These are phyloP conservation scores for Novumbra hubbsi DNA, from an alignment of 2,797 vertebrate species.

Conservation along the genomic window DNA sequence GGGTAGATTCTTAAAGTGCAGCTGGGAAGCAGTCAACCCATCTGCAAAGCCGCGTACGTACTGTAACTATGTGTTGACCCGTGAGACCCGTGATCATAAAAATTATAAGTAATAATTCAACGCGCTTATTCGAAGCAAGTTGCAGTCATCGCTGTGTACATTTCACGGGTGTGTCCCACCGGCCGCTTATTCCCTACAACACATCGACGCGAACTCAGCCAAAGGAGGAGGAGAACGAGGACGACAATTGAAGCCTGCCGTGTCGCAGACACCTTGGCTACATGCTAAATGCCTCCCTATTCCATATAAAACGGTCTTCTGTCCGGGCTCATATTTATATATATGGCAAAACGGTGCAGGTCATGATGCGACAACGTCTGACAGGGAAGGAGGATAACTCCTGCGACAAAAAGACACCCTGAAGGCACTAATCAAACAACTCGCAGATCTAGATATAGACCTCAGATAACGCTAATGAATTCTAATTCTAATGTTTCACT, in stretches of 20 bases:
- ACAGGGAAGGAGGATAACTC: constrained; percentile 58
- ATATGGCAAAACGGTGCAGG: no score
- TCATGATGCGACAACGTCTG: constrained; percentile 39
- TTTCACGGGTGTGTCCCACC: no score
- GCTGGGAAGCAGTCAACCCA: neutral
- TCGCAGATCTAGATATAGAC: constrained; percentile 76
- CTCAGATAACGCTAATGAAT: constrained; percentile 80
- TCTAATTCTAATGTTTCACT: constrained; percentile 80
- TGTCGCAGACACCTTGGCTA: neutral
- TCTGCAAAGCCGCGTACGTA: no score
- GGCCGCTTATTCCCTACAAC: neutral
- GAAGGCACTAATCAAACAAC: constrained; percentile 82
- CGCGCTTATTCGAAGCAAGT: no score
- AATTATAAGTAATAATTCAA: no score
- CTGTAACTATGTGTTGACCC: no score
- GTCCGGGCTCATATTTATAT: no score
- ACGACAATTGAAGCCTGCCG: neutral
- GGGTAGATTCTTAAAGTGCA: neutral
- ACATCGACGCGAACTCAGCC: neutral
- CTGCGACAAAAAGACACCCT: constrained; percentile 74
- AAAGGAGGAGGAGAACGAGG: neutral
- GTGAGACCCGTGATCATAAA: no score
- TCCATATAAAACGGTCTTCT: neutral
- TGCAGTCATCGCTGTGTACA: no score
- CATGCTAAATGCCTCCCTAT: neutral